These are phyloP conservation scores for Luehdorfia chinensis DNA, from an alignment of 1,140 invertebrate genomes.

Conservation along the genomic window DNA sequence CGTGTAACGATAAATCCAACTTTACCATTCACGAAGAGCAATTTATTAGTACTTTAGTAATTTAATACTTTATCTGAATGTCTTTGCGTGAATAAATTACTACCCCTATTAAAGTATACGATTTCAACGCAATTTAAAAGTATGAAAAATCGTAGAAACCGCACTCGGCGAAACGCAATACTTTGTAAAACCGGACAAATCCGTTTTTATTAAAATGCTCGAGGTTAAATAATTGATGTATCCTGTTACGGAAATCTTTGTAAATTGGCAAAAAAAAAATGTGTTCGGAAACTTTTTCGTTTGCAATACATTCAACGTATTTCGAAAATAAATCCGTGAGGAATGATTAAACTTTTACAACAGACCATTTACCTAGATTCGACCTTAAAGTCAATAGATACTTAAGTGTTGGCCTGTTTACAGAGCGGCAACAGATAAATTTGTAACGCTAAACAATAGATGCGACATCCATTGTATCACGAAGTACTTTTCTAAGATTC, in stretches of 20 bases:
- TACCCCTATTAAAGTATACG: constrained; percentile 26
- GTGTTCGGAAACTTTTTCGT: neutral
- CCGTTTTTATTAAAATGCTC: constrained; percentile 8
- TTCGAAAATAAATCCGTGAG: constrained; percentile 1
- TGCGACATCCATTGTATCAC: constrained; percentile 30
- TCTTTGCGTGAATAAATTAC: constrained; percentile 15
- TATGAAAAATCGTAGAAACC: constrained; percentile 26
- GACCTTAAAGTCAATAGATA: neutral
- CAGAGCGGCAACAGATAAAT: constrained; percentile 5
- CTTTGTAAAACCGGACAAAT: constrained; percentile 24
- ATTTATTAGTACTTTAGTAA: constrained; percentile 11
- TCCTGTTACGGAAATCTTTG: constrained; percentile 28
- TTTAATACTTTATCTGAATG: constrained; percentile 9
- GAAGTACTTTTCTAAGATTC: constrained; percentile 24
- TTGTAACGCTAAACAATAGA: constrained; percentile 26
- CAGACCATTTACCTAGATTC: no score
- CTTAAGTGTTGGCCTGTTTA: neutral
- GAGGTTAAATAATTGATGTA: constrained; percentile 31
- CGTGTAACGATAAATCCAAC: constrained; percentile 9
- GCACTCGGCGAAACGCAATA: constrained; percentile 27
- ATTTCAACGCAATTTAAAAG: constrained; percentile 34
- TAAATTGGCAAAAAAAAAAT: constrained; percentile 19
- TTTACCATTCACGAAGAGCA: neutral
- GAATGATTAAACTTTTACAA: no score
- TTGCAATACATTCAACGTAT: constrained; percentile 13